Conservation (phyloP, 2,888 invertebrate species). For the Drosophila neonasuta region DNA sequence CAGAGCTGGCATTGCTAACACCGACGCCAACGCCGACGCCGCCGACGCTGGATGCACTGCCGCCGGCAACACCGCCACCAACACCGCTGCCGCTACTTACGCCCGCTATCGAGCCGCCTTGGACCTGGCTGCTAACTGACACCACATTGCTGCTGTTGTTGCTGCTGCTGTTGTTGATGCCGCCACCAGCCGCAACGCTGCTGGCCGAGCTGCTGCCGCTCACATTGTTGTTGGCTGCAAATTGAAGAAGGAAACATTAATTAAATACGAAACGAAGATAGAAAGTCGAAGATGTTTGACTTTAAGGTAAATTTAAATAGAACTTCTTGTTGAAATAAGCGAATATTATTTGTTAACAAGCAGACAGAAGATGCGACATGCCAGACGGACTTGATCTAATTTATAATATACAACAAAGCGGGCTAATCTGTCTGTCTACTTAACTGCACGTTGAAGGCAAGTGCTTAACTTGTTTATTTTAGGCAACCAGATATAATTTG, state of each 20-base stretch:
- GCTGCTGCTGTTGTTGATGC: conserved; percentile 66
- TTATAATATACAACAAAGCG: no score
- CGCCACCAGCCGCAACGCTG: conserved; percentile 64
- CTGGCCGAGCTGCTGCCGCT: conserved; percentile 70
- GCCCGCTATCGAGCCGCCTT: conserved; percentile 56
- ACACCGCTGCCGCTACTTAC: conserved; percentile 67
- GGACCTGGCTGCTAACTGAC: conserved; percentile 52
- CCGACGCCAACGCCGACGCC: conserved; percentile 52
- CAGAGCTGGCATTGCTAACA: conserved; percentile 73
- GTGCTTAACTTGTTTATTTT: no score
- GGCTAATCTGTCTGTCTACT: no score
- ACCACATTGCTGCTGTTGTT: conserved; percentile 64
- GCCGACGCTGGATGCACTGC: conserved; percentile 53
- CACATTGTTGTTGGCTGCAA: conserved; percentile 71
- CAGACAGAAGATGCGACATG: no score
- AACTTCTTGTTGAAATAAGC: no score
- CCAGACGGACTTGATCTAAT: no score
- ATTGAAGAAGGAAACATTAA: background rate
- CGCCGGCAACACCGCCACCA: conserved; percentile 60
- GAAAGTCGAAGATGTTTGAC: background rate
- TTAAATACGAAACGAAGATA: background rate
- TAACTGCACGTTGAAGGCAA: no score
- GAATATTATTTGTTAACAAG: no score
- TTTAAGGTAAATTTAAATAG: background rate
- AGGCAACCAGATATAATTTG: no score